Evolutionary conservation across 2,888 invertebrate genomes (phyloP).

Genomic region (Dynastes tityus): DNA sequence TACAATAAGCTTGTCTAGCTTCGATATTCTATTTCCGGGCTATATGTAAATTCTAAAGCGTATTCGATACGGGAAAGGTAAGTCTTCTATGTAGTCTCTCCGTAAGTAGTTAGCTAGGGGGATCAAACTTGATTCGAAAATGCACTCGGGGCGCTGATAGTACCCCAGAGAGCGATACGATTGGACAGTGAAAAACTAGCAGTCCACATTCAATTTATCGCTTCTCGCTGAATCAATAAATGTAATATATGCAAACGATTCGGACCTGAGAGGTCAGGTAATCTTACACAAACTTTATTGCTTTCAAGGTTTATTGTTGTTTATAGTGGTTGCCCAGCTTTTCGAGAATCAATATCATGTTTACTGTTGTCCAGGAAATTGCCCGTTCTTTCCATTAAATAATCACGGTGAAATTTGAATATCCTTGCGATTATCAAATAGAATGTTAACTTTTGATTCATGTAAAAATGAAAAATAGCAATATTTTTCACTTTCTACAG

Average conservation of each 20-base stretch:
- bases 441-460: no score
- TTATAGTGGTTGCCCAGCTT: constrained; percentile 42
- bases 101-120: constrained; percentile 58
- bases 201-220: constrained; percentile 68
- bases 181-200: constrained; percentile 68
- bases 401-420: no score
- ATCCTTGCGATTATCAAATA: no score
- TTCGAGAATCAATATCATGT: constrained; percentile 18
- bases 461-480: no score
- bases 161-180: constrained; percentile 65
- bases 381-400: constrained; percentile 15
- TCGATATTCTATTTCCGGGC: no score
- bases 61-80: constrained; percentile 30
- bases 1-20: no score
- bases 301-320: constrained; percentile 50
- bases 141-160: constrained; percentile 65
- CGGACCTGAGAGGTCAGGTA: constrained; percentile 64
- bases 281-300: constrained; percentile 61
- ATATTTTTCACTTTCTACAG: no score
- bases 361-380: constrained; percentile 26
- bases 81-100: constrained; percentile 44
- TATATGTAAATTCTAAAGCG: no score
- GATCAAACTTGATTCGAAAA: constrained; percentile 65
- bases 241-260: constrained; percentile 65
- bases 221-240: constrained; percentile 64